A percentile compares a stretch with the other conserved stretches of the same genome.
These are phyloP conservation scores for Hydrotaea cyrtoneurina DNA, from an alignment of 2,888 invertebrate species.

Conservation along the genomic window DNA sequence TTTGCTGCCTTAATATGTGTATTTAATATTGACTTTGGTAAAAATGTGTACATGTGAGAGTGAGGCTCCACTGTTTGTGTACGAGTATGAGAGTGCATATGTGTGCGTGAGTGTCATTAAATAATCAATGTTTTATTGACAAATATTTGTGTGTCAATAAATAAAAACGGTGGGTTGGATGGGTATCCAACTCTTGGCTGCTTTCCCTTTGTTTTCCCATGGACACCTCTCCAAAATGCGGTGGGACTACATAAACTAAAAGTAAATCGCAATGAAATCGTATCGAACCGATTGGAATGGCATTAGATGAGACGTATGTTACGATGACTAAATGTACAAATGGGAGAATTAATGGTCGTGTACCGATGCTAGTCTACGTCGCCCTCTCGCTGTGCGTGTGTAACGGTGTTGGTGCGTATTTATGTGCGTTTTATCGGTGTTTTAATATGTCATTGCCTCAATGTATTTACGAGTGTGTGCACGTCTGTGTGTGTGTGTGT, in stretches of 20 bases:
- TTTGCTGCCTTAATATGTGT: not conserved
- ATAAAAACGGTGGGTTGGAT: conserved; percentile 39
- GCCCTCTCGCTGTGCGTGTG: not conserved
- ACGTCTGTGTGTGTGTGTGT: not conserved
- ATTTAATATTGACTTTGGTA: not conserved
- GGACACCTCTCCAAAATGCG: conserved; percentile 6
- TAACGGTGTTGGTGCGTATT: not conserved
- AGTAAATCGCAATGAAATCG: conserved; percentile 3
- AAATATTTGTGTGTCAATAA: conserved; percentile 57
- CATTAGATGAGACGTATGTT: not conserved
- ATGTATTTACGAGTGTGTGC: not conserved
- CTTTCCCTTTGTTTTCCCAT: conserved; percentile 2
- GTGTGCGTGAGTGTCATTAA: conserved; percentile 44
- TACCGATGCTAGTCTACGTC: not conserved
- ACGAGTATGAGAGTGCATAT: conserved; percentile 7
- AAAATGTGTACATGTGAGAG: not conserved
- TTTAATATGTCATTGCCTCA: conserved; percentile 1
- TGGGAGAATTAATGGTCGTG: not conserved
- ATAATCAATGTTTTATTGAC: conserved; percentile 61
- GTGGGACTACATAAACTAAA: not conserved
- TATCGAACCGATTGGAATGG: not conserved
- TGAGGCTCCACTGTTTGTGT: not conserved
- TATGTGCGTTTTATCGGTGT: conserved; percentile 17
- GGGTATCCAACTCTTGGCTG: not conserved
- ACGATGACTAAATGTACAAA: conserved; percentile 16